phyloP scores from a whole-genome alignment of 2,888 invertebrate species.

The Troides helena region DNA sequence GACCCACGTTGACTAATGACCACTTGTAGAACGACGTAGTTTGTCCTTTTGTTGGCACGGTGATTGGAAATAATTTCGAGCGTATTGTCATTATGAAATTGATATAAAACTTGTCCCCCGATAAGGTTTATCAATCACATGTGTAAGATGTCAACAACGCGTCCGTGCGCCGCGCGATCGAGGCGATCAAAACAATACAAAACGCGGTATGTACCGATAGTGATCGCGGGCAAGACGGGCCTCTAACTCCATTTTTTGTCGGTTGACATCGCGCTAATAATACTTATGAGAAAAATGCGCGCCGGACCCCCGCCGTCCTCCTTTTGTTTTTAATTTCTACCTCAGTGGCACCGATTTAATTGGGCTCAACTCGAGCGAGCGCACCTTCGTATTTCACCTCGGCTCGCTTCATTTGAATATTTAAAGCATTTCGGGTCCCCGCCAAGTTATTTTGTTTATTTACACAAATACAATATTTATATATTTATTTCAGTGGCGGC shows the following conservation, averaged over 20 bases:
- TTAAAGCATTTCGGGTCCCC: conserved; percentile 77
- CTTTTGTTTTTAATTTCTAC: conserved; percentile 81
- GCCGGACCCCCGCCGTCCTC: conserved; percentile 74
- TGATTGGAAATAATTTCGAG: conserved; percentile 52
- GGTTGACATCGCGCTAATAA: conserved; percentile 80
- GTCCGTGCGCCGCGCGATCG: conserved; percentile 58
- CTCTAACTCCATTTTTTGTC: conserved; percentile 76
- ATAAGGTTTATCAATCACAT: conserved; percentile 59
- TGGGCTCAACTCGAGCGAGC: conserved; percentile 77
- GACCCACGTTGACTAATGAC: conserved; percentile 65
- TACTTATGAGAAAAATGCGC: conserved; percentile 80
- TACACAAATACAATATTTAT: conserved; percentile 74
- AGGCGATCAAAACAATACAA: conserved; percentile 79
- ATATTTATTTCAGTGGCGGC: conserved; percentile 74
- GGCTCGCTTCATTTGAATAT: conserved; percentile 80
- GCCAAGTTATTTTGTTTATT: conserved; percentile 77
- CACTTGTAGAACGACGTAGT: conserved; percentile 50
- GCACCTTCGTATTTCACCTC: conserved; percentile 80
- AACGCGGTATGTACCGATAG: conserved; percentile 77
- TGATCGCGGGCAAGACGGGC: conserved; percentile 72
- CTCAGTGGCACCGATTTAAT: conserved; percentile 81
- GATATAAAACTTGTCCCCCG: background rate
- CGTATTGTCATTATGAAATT: background rate
- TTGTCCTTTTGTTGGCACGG: conserved; percentile 61
- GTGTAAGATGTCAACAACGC: conserved; percentile 70